Evolutionary conservation across 2,113 vertebrate species (phyloP), one percentile per base, ranked within the genome.

Genomic region (Alligator mississippiensis): DNA sequence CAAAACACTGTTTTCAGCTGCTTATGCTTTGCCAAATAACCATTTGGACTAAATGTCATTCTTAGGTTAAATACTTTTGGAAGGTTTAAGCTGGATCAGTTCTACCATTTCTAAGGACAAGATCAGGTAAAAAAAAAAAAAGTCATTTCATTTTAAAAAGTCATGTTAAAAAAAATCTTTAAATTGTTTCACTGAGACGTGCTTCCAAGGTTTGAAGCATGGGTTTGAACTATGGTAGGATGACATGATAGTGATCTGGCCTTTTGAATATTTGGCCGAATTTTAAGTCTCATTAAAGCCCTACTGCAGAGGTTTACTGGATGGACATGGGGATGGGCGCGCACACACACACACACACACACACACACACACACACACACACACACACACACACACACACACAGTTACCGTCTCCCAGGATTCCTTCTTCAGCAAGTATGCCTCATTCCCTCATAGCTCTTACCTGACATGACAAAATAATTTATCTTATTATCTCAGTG

Each of bases 11-110:
- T 63, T 28, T 70, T 59, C 38, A 85, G 30, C 6, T 89, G 8
- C 59, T 57, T 0, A 0, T 14, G 59, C 66, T 68, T 19, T 68
- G n/a, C n/a, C 66, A 30, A 16, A 18, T 68, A 68, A 68, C 66
- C 47, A 47, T 30, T 30, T 68, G 66, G n/a, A n/a, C 17, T 68
- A 17, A 68, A 68, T 30, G 17, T 5, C n/a, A 68, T 28, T 68
- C 14, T 68, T 28, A 30, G n/a, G 16, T 28, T 66, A 28, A n/a
- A 66, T 66, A 28, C 28, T 13, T 66, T 66, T 28, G 63, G 63
- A 66, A 66, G n/a, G 14, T n/a, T 66, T 66, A 14, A 68, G 64
- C 7, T 68, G 30, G 30, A 28, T n/a, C 64, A 68, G n/a, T 17
- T 68, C 64, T 30, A 17, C 6, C 66, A 68, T 68, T 68, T 68